A percentile compares a stretch with the other conserved stretches of the same genome.
Conservation (phyloP, 2,113 vertebrate genomes). For the Microcebus griseorufus region DNA sequence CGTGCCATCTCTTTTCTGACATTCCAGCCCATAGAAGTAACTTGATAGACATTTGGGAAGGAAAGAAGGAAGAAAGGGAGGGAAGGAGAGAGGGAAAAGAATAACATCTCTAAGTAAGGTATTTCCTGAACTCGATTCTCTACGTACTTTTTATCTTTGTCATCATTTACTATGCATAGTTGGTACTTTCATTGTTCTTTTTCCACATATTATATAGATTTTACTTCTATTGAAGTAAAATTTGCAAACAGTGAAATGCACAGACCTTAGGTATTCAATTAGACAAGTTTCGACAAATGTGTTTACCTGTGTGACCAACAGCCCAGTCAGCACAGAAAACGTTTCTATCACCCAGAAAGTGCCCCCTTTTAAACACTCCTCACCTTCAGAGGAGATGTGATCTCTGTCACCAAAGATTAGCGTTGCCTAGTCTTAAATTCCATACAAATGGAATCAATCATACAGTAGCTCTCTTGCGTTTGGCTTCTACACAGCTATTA, state of each 20-base stretch:
- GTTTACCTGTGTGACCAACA: not conserved
- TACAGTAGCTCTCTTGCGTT: not conserved
- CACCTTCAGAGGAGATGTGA: not conserved
- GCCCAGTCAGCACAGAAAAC: not conserved
- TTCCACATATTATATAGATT: not conserved
- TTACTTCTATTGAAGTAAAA: not conserved
- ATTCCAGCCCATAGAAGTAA: not conserved
- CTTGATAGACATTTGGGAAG: not conserved
- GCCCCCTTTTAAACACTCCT: not conserved
- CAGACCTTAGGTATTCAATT: not conserved
- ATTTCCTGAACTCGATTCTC: not conserved
- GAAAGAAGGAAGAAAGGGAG: fast-evolving
- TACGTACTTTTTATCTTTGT: not conserved
- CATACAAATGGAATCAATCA: not conserved
- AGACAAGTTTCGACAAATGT: not conserved
- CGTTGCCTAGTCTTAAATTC: not conserved
- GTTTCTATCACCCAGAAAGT: not conserved
- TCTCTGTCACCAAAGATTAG: not conserved
- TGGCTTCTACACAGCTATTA: not conserved
- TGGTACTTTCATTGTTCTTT: not conserved
- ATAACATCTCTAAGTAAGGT: not conserved
- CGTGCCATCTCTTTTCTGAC: not conserved
- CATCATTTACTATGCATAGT: not conserved
- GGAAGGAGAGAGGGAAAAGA: not conserved
- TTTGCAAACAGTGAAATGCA: not conserved